These are phyloP conservation scores for Virgularia gustaviana DNA, from an alignment of 92 coral and sea anemone species.

Conservation along the genomic window DNA sequence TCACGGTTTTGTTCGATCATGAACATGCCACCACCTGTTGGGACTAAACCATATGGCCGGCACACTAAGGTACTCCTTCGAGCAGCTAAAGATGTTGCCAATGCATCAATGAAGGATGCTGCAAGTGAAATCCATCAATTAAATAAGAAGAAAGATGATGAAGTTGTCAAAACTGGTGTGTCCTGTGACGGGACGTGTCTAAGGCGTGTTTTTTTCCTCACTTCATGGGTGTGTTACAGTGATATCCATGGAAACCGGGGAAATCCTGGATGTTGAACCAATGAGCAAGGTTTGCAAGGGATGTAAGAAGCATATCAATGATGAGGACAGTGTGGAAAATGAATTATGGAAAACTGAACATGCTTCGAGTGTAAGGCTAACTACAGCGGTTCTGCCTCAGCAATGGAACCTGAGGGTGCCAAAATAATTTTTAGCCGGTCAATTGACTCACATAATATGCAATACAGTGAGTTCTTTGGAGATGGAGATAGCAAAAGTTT, in stretches of 20 bases:
- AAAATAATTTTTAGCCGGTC: slow-evolving; percentile 3
- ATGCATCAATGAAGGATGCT: too few species aligned
- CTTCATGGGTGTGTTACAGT: background rate
- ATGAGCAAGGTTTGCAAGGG: too few species aligned
- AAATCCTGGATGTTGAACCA: too few species aligned
- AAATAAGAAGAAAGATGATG: background rate
- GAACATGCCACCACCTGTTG: background rate
- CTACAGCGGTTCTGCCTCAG: slow-evolving; percentile 22
- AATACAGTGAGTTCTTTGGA: slow-evolving; percentile 22
- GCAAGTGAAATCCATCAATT: background rate
- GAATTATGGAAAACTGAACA: slow-evolving; percentile 11
- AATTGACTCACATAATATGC: background rate
- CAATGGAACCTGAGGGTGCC: slow-evolving; percentile 14
- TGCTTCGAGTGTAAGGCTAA: slow-evolving; percentile 17
- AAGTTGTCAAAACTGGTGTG: background rate
- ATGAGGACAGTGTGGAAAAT: slow-evolving; percentile 14
- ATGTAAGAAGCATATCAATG: too few species aligned
- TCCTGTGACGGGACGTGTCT: background rate
- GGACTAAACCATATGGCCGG: background rate
- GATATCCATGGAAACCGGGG: too few species aligned
- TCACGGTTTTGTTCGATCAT: background rate
- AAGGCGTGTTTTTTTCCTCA: background rate
- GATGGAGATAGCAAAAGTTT: slow-evolving; percentile 41
- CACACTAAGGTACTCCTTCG: too few species aligned
- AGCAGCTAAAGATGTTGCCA: too few species aligned